Conservation (phyloP, 2,888 invertebrate genomes). For the Caprella mutica region DNA sequence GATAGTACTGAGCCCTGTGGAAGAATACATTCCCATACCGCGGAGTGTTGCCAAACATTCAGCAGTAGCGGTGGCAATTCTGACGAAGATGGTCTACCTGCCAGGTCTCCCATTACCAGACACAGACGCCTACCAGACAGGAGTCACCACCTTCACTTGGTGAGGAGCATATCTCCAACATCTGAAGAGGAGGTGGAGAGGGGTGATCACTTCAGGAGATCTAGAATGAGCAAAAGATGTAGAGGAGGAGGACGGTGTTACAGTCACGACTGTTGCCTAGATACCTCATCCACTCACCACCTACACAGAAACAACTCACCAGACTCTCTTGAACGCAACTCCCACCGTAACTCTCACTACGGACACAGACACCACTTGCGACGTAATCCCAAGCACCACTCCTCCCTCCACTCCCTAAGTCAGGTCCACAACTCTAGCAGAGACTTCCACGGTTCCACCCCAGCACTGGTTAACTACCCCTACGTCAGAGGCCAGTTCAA, state of each 20-base stretch:
- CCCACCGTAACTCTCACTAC: not conserved
- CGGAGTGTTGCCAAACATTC: conserved; percentile 6
- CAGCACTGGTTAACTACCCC: not conserved
- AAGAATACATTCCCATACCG: conserved; percentile 4
- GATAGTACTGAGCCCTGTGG: not conserved
- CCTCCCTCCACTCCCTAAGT: conserved; percentile 15
- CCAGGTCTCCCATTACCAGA: not conserved
- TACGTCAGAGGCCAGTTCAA: too few relatives aligned
- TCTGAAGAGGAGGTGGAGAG: not conserved
- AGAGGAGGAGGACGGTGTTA: not conserved
- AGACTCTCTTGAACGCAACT: conserved; percentile 21
- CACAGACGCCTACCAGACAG: too few relatives aligned
- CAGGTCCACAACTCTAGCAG: conserved; percentile 8
- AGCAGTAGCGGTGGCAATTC: conserved; percentile 7
- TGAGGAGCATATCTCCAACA: not conserved
- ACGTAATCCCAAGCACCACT: conserved; percentile 12
- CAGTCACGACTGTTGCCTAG: not conserved
- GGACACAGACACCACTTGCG: not conserved
- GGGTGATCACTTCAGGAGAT: not conserved
- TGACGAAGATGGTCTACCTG: conserved; percentile 8
- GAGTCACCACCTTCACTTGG: not conserved
- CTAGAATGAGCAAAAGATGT: not conserved
- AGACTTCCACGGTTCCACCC: conserved; percentile 5
- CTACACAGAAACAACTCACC: conserved; percentile 17
- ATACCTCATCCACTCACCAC: conserved; percentile 6